Conservation (phyloP, 2,113 vertebrate genomes). For the Orycteropus afer region DNA sequence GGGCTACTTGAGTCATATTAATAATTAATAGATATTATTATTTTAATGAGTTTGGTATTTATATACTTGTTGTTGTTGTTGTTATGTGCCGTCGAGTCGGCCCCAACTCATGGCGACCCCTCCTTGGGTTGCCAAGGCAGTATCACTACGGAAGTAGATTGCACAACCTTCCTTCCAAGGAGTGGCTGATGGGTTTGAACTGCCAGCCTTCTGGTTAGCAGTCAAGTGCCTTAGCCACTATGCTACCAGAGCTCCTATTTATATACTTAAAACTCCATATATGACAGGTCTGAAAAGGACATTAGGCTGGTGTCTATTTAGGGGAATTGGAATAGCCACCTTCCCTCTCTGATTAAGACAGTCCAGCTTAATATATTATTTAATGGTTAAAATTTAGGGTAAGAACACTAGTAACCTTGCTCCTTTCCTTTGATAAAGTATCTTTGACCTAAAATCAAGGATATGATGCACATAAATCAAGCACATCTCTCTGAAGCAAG, state of each 20-base stretch:
- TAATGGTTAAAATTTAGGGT: conserved; percentile 22
- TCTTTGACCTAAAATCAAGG: conserved; percentile 9
- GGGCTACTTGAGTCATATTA: background rate
- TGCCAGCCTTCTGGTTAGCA: no score
- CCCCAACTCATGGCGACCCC: no score
- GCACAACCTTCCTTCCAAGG: no score
- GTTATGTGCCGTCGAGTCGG: no score
- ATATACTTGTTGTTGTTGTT: background rate
- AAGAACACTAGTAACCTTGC: background rate
- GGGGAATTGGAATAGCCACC: background rate
- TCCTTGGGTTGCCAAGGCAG: no score
- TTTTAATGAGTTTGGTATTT: conserved; percentile 49
- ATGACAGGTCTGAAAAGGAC: conserved; percentile 6
- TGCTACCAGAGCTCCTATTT: no score
- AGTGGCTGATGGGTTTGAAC: no score
- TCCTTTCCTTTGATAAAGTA: conserved; percentile 24
- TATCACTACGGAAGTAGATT: no score
- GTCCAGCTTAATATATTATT: background rate
- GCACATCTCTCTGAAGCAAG: conserved; percentile 21
- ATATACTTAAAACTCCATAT: no score
- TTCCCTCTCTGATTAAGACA: background rate
- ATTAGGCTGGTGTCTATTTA: background rate
- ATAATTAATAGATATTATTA: no score
- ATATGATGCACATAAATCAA: background rate
- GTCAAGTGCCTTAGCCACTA: no score